Evolutionary conservation across 2,113 vertebrate genomes (phyloP), one percentile per base, ranked within the genome.

Genomic region (Spea bombifrons): DNA sequence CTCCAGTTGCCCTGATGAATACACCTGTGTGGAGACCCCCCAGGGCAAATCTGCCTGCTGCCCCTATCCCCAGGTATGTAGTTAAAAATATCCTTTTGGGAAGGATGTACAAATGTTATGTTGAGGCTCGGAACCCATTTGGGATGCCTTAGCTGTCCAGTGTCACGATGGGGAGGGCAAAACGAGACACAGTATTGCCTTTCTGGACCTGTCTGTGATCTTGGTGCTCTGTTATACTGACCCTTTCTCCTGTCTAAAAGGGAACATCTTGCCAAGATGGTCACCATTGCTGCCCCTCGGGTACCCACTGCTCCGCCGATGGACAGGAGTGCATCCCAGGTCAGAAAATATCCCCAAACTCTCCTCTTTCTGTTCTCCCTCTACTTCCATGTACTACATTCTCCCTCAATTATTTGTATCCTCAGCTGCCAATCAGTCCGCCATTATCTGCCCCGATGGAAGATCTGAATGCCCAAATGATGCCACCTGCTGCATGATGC

Each of bases 281-380:
- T 66, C 68, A 79, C 46, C 77, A 79, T 49, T 79, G 77, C 77
- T 79, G 76, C 30, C 70, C 70, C 12, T 73, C 70, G 3, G 76
- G 77, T 7, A 73, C 61, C 6, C 49, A 30, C 5, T 79, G 77
- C 50, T 79, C 77, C 15, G 49, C 46, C 13, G 77, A 73, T 66
- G 77, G 77, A 5, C 76, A 73, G 5, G 7, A 16, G 45, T 79
- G 76, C 47, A 30, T 73, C 49, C 77, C 70, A 79, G 77, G 77
- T 79, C 3, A 67, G 70, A 13, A 17, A 12, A 64, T 46, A 67
- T 13, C 15, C 15, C 15, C 53, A 44, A 30, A 2, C 10, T 13
- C 15, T 30, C 7, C 69, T 17, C 5, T 53, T 59, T 1, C 45
- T 59, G 10, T 59, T 59, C 12, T 59, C 55, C 12, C 12, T 12